Conservation (phyloP, 2,888 invertebrate species). For the Drosophila imparisetae region DNA sequence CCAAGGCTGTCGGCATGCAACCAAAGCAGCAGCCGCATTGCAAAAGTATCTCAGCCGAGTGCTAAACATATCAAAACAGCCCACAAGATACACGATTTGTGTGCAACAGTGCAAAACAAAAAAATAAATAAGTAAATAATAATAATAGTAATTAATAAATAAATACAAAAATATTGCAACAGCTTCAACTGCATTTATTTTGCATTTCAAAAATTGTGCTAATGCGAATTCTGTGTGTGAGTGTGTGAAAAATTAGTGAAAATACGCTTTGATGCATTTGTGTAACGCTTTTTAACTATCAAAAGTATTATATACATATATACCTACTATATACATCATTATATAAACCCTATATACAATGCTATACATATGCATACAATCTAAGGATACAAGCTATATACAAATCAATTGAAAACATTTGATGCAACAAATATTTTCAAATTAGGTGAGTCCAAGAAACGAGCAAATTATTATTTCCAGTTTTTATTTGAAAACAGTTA, state of each 20-base stretch:
- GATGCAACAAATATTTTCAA: constrained; percentile 37
- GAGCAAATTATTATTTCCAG: background rate
- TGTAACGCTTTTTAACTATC: constrained; percentile 45
- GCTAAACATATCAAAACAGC: constrained; percentile 60
- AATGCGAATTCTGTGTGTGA: constrained; percentile 11
- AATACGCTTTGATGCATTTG: constrained; percentile 36
- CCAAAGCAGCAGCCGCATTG: constrained; percentile 17
- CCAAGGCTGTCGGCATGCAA: constrained; percentile 43
- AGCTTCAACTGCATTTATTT: constrained; percentile 54
- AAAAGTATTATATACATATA: constrained; percentile 6
- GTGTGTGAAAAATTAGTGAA: constrained; percentile 2
- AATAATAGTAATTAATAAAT: background rate
- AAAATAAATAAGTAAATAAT: background rate
- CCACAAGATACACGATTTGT: constrained; percentile 39
- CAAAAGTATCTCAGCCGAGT: constrained; percentile 46
- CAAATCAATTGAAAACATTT: constrained; percentile 33
- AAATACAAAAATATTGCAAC: constrained; percentile 23
- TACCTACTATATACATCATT: constrained; percentile 19
- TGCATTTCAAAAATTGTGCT: constrained; percentile 38
- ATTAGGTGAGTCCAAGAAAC: constrained; percentile 33
- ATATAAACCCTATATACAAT: constrained; percentile 37
- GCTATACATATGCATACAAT: constrained; percentile 26
- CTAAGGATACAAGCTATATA: constrained; percentile 46
- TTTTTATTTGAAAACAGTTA: background rate
- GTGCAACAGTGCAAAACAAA: constrained; percentile 32